These are phyloP conservation scores for Haemorhous mexicanus DNA, from an alignment of 2,113 vertebrate species.

Conservation along the genomic window DNA sequence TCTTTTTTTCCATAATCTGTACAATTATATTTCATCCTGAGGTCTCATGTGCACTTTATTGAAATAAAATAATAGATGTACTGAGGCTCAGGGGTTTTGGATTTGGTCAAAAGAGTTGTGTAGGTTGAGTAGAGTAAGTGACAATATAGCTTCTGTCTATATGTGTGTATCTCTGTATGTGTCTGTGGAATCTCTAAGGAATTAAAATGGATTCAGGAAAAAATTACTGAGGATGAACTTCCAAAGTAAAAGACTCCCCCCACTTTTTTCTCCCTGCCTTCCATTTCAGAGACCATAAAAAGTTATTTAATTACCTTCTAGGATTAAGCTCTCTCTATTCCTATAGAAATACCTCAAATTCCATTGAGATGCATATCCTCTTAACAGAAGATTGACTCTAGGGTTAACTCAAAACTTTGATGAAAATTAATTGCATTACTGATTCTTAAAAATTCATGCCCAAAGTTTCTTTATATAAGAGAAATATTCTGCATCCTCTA, in stretches of 20 bases:
- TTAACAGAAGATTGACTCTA: neutral
- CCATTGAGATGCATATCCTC: neutral
- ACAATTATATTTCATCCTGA: neutral
- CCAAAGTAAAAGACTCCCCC: accelerated
- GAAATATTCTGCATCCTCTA: neutral
- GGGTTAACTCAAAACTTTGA: neutral
- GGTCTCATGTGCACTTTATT: neutral
- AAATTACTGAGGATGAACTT: neutral
- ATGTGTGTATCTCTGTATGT: accelerated
- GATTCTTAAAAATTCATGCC: accelerated
- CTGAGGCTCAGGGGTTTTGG: neutral
- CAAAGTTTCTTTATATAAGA: neutral
- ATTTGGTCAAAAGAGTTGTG: neutral
- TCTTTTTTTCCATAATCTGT: neutral
- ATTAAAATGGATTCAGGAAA: neutral
- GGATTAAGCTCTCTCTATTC: neutral
- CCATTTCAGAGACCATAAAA: neutral
- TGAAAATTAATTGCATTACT: neutral
- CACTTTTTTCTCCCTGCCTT: accelerated
- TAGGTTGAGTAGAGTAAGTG: neutral
- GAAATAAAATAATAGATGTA: neutral
- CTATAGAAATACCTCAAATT: neutral
- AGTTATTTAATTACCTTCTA: neutral
- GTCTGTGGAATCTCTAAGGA: neutral
- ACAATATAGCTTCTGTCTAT: neutral